Conservation (phyloP, 2,113 vertebrate genomes). For the Thunnus thynnus region DNA sequence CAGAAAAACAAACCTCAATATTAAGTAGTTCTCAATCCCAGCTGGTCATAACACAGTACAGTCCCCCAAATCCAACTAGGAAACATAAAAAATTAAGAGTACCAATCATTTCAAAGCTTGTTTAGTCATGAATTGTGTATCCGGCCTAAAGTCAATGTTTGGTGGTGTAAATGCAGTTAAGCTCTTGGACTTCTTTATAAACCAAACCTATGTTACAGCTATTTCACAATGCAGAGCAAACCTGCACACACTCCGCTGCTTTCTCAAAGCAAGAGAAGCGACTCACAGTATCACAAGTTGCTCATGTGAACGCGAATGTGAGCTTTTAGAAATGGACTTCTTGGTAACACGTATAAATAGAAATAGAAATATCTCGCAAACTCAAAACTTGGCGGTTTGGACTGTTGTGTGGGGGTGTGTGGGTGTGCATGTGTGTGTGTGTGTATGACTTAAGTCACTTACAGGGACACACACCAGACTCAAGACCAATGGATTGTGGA, state of each 20-base stretch:
- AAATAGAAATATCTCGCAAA: no score
- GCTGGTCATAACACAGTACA: neutral
- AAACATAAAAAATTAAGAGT: neutral
- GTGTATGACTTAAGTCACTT: conserved; percentile 1
- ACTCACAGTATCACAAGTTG: conserved; percentile 19
- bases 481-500: no score
- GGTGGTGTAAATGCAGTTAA: conserved; percentile 46
- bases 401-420: neutral
- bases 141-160: conserved; percentile 53
- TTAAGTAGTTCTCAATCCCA: neutral
- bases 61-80: conserved; percentile 18
- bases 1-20: neutral
- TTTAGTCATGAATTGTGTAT: conserved; percentile 27
- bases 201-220: conserved; percentile 11
- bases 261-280: conserved; percentile 48
- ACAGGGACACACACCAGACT: no score
- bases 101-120: conserved; percentile 9
- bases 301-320: conserved; percentile 34
- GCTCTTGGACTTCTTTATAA: conserved; percentile 48
- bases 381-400: no score
- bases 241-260: conserved; percentile 53
- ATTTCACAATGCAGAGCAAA: conserved; percentile 41
- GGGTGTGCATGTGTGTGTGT: neutral
- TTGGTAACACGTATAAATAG: conserved; percentile 3
- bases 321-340: conserved; percentile 52